A percentile compares a stretch with the other conserved stretches of the same genome.
Conservation (phyloP, 2,888 invertebrate genomes). For the Lasioglossum marginatum region DNA sequence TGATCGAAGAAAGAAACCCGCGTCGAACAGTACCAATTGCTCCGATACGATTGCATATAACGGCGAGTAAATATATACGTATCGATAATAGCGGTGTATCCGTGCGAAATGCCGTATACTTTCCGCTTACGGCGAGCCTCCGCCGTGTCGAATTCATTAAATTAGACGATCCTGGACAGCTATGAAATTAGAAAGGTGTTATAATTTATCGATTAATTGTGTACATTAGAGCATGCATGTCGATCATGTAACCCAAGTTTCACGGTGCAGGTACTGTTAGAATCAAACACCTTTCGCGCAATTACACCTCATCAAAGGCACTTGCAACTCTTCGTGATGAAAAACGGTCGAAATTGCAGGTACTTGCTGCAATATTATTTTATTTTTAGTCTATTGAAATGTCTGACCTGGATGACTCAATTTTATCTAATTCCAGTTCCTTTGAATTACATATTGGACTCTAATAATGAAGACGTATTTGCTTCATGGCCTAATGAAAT, state of each 20-base stretch:
- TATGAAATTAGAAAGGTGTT: slow-evolving; percentile 31
- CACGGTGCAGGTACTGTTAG: neutral
- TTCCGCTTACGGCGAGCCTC: slow-evolving; percentile 22
- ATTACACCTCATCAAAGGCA: neutral
- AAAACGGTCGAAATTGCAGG: neutral
- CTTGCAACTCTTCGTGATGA: neutral
- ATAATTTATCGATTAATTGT: slow-evolving; percentile 16
- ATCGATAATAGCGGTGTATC: slow-evolving; percentile 49
- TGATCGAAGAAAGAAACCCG: slow-evolving; percentile 41
- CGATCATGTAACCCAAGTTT: neutral
- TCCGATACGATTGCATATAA: slow-evolving; percentile 39
- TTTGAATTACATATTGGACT: neutral
- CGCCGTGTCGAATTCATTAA: slow-evolving; percentile 35
- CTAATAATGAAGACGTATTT: neutral
- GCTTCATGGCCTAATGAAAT: neutral
- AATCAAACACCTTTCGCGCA: neutral
- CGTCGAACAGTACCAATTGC: slow-evolving; percentile 52
- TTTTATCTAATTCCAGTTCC: neutral
- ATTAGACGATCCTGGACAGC: slow-evolving; percentile 25
- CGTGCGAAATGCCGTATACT: slow-evolving; percentile 47
- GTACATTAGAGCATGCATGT: slow-evolving; percentile 7
- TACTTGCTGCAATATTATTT: neutral
- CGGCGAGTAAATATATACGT: slow-evolving; percentile 52
- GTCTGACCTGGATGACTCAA: neutral
- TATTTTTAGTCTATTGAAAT: neutral